These are phyloP conservation scores for Thaumetopoea pityocampa DNA, from an alignment of 1,140 invertebrate genomes.

Conservation along the genomic window DNA sequence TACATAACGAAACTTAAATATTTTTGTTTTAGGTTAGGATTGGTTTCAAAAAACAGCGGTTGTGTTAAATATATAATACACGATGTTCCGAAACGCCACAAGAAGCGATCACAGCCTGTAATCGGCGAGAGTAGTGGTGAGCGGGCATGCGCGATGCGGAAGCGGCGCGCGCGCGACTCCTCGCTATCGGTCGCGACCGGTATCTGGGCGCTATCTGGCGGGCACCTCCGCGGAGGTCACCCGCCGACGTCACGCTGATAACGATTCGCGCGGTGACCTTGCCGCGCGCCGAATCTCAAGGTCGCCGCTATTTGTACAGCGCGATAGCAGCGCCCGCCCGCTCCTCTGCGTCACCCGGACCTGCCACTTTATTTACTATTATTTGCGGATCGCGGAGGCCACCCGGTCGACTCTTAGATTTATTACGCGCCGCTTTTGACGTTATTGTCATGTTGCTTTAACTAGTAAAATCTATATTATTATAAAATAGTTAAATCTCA, in stretches of 20 bases:
- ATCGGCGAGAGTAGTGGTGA: constrained; percentile 17
- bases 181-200: constrained; percentile 62
- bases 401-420: constrained; percentile 28
- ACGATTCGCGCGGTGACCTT: constrained; percentile 74
- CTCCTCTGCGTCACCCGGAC: constrained; percentile 48
- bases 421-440: constrained; percentile 19
- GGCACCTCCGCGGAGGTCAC: constrained; percentile 69
- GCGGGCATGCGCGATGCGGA: constrained; percentile 14
- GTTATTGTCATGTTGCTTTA: constrained; percentile 8
- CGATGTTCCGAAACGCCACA: no score
- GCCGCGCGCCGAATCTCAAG: constrained; percentile 72
- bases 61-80: no score
- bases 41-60: no score
- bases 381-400: constrained; percentile 49
- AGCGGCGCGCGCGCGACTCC: constrained; percentile 24
- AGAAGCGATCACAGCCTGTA: no score
- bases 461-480: background rate
- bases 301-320: constrained; percentile 69
- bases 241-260: constrained; percentile 71
- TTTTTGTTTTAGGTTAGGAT: no score
- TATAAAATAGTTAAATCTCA: no score
- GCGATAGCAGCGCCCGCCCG: constrained; percentile 41
- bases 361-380: constrained; percentile 50
- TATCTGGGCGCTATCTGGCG: constrained; percentile 59
- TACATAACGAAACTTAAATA: no score